These are phyloP conservation scores for Apis mellifera DNA, from an alignment of 1,140 invertebrate species.

Conservation along the genomic window Amel_HAv3.1 CM009934.2:3152001-3152500, in stretches of 20 bases:
- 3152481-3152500: slow-evolving; percentile 86
- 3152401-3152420: slow-evolving; percentile 44
- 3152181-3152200: neutral
- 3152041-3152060: neutral
- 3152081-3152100: neutral
- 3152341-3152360: neutral
- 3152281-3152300: neutral
- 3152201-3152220: neutral
- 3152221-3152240: neutral
- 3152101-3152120: slow-evolving; percentile 10
- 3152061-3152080: neutral
- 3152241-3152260: slow-evolving; percentile 1
- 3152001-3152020: slow-evolving; percentile 32
- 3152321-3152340: neutral
- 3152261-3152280: neutral
- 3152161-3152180: slow-evolving; percentile 10
- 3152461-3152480: slow-evolving; percentile 85
- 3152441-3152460: slow-evolving; percentile 86
- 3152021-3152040: neutral
- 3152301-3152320: neutral
- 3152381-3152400: neutral
- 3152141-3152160: neutral
- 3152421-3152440: slow-evolving; percentile 77
- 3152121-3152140: slow-evolving; percentile 12
- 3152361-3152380: neutral